phyloP scores from a whole-genome alignment of 2,888 invertebrate genomes.

The Notodonta dromedarius region DNA sequence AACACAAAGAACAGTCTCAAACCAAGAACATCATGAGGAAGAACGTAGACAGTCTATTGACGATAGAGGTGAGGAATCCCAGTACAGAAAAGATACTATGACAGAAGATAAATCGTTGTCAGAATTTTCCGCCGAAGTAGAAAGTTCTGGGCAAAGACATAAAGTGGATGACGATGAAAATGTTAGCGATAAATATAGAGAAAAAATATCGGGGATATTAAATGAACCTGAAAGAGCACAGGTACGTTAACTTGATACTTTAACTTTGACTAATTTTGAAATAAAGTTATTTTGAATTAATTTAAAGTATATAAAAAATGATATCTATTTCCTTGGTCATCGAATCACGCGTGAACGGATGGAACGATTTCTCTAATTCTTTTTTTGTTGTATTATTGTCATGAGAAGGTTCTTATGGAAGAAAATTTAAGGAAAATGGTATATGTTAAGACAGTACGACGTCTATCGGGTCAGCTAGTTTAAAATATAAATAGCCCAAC shows the following conservation, averaged over 20 bases:
- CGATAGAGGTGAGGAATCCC: neutral
- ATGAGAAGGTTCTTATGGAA: too few species aligned
- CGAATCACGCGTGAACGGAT: too few species aligned
- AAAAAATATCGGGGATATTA: slow-evolving; percentile 27
- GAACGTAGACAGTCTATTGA: neutral
- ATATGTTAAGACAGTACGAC: too few species aligned
- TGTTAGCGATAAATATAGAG: slow-evolving; percentile 27
- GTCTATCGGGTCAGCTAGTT: too few species aligned
- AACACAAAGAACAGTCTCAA: neutral
- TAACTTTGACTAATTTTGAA: too few species aligned
- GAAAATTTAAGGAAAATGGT: too few species aligned
- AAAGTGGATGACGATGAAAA: slow-evolving; percentile 11
- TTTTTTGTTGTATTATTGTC: too few species aligned
- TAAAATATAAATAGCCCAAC: too few species aligned
- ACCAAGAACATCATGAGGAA: neutral
- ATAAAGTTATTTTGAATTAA: too few species aligned
- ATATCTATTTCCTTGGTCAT: too few species aligned
- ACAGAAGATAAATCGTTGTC: slow-evolving; percentile 61
- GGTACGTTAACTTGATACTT: slow-evolving; percentile 35
- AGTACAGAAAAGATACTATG: slow-evolving; percentile 2
- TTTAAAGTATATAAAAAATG: too few species aligned
- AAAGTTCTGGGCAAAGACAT: slow-evolving; percentile 14
- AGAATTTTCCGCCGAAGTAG: slow-evolving; percentile 62
- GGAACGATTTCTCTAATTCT: too few species aligned
- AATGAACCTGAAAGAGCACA: slow-evolving; percentile 37